phyloP scores from a whole-genome alignment of 2,797 vertebrate species.

The Trachurus trachurus region DNA sequence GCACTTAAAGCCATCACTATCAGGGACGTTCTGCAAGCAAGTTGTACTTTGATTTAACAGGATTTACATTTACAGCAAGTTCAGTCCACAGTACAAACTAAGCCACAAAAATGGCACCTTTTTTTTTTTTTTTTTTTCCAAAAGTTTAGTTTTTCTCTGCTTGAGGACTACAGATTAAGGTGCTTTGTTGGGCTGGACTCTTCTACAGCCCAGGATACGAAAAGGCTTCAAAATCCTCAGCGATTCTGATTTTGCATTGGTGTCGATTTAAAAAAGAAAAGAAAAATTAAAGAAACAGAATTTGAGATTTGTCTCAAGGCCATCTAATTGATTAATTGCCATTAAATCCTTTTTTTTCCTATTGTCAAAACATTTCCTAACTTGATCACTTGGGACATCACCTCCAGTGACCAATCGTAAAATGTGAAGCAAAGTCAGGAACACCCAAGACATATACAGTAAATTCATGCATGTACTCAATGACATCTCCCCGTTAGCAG shows the following conservation, averaged over 20 bases:
- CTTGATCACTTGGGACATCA: slow-evolving; percentile 73
- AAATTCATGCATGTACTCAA: slow-evolving; percentile 68
- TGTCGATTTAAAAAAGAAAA: slow-evolving; percentile 17
- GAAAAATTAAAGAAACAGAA: slow-evolving; percentile 35
- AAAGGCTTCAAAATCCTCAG: slow-evolving; percentile 73
- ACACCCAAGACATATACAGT: slow-evolving; percentile 56
- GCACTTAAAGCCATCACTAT: slow-evolving; percentile 74
- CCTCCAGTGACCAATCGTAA: slow-evolving; percentile 64
- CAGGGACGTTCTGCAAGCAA: slow-evolving; percentile 51
- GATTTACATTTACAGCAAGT: slow-evolving; percentile 54
- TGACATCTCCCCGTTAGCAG: slow-evolving; percentile 21
- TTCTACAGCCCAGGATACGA: slow-evolving; percentile 66
- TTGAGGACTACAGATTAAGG: slow-evolving; percentile 69
- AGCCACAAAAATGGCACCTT: slow-evolving; percentile 50
- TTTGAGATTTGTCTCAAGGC: slow-evolving; percentile 60
- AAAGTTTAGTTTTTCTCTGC: not conserved
- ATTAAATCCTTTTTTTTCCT: slow-evolving; percentile 20
- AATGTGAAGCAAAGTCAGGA: slow-evolving; percentile 58
- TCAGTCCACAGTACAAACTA: slow-evolving; percentile 51
- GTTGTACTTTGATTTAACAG: slow-evolving; percentile 53
- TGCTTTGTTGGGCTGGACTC: slow-evolving; percentile 70
- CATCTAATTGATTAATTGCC: slow-evolving; percentile 47
- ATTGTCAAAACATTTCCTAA: slow-evolving; percentile 31
- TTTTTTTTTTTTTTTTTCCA: not conserved
- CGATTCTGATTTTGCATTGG: slow-evolving; percentile 67